Percentiles rank a stretch among this genome's conserved stretches.
phyloP scores from a whole-genome alignment of 2,113 vertebrate genomes.

The Paralichthys olivaceus region DNA sequence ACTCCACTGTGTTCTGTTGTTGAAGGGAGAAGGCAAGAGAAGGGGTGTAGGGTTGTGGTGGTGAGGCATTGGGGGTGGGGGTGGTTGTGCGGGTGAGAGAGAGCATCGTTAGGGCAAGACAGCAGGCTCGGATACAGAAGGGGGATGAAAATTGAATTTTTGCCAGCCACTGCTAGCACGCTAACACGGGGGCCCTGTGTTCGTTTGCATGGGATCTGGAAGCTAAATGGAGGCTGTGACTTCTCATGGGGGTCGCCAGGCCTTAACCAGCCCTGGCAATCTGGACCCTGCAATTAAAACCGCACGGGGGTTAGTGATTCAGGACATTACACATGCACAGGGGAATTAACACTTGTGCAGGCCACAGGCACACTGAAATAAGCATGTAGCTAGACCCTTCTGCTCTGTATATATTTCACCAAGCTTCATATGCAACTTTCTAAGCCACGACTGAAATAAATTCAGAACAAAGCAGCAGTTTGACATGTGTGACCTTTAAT shows the following conservation, averaged over 20 bases:
- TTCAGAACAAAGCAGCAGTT: background rate
- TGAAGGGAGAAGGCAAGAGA: constrained; percentile 85
- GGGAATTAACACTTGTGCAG: constrained; percentile 47
- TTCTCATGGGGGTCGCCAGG: constrained; percentile 81
- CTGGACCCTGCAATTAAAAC: constrained; percentile 82
- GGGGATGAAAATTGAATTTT: constrained; percentile 98
- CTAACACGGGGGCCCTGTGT: constrained; percentile 86
- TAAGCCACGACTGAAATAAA: background rate
- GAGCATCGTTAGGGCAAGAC: constrained; percentile 99
- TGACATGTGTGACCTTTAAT: background rate
- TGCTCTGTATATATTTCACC: background rate
- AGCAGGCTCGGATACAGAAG: constrained; percentile 94
- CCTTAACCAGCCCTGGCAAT: constrained; percentile 72
- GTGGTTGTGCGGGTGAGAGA: constrained; percentile 71
- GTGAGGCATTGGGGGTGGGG: constrained; percentile 6
- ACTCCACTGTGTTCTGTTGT: constrained; percentile 99
- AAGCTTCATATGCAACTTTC: background rate
- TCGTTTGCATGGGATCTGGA: constrained; percentile 90
- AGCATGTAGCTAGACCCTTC: constrained; percentile 9
- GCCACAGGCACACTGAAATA: constrained; percentile 22
- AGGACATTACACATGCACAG: constrained; percentile 52
- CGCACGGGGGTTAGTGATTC: constrained; percentile 73
- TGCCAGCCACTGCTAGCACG: constrained; percentile 93
- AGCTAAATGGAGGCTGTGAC: constrained; percentile 87
- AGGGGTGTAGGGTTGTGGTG: constrained; percentile 37